Base-by-base conservation (phyloP, 2,797 vertebrate species). In the Heteromormyrus szaboi region DNA sequence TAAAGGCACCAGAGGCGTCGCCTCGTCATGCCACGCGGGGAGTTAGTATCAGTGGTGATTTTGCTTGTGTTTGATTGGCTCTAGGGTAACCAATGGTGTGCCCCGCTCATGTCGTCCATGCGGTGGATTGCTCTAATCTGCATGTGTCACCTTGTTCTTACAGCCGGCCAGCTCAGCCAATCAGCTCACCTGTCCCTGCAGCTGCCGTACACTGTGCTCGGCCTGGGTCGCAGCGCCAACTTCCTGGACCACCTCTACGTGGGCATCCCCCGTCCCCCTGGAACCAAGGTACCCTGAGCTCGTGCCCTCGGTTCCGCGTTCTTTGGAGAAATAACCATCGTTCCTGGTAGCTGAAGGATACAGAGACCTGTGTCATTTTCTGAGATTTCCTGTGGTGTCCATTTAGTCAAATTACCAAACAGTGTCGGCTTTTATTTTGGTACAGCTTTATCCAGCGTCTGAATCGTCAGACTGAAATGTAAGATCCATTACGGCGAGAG, bases 121-220 rank as follows among this genome's bases (percentile, higher is more conserved):
- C 2, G 14, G 6, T 37, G 72, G 37, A 19, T 41, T 76, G 41
- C 44, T 48, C 22, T 84, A 25, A 84, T 50, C 46, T 84, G n/a
- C 6, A 5, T 79, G 88, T 88, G 84, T 4, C 86, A 88, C 88
- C 89, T 90, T 14, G 90, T 44, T 88, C 37, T 84, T 84, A 25
- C 93, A 99, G 98, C 97, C 14, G 98, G 98, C 83, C 98, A 99
- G 93, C 95, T 99, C 85, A 99, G 98, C 94, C 98, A 99, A 90
- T 99, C 98, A 0, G 98, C 98, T 0, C 96, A 99, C 92, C 97
- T 97, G 89, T 95, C 98, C 90, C 97, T 99, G 25, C 98, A 99
- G 93, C 95, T 99, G 90, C 98, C 98, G 3, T 99, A 99, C 95
- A 99, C 95, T 0, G 97, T 99, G 41, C 96, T 99, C 68, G 98